Evolutionary conservation across 1,140 invertebrate species (phyloP).

Genomic region (Drosophila prosaltans): DNA sequence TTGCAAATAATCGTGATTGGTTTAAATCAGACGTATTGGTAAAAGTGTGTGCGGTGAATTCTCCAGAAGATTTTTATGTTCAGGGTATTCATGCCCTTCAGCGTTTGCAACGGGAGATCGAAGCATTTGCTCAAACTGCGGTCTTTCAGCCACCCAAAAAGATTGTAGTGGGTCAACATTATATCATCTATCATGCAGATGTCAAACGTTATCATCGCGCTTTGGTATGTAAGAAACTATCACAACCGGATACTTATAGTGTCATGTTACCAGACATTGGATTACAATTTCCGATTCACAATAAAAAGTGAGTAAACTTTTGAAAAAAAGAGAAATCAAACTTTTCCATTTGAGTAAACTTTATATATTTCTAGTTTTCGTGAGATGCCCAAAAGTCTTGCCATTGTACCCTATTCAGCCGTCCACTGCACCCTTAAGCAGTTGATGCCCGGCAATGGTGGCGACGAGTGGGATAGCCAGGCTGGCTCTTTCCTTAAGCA

Average conservation of each 20-base stretch:
- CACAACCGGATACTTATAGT: slow-evolving; percentile 24
- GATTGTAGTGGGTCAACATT: slow-evolving; percentile 49
- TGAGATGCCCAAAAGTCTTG: slow-evolving; percentile 34
- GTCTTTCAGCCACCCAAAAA: neutral
- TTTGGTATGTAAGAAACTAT: slow-evolving; percentile 42
- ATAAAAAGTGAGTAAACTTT: slow-evolving; percentile 32
- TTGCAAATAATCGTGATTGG: slow-evolving; percentile 20
- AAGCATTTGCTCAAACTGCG: neutral
- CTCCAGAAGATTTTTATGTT: slow-evolving; percentile 59
- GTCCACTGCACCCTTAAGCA: slow-evolving; percentile 61
- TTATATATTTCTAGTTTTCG: slow-evolving; percentile 41
- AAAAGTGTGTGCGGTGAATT: slow-evolving; percentile 31
- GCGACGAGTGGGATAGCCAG: slow-evolving; percentile 41
- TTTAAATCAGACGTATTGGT: slow-evolving; percentile 44
- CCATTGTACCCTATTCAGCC: slow-evolving; percentile 49
- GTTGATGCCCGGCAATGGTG: slow-evolving; percentile 41
- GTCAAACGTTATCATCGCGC: slow-evolving; percentile 41
- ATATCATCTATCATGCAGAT: slow-evolving; percentile 24
- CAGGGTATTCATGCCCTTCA: slow-evolving; percentile 22
- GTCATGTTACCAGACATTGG: slow-evolving; percentile 63
- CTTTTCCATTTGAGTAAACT: too few species aligned
- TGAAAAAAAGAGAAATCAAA: too few species aligned
- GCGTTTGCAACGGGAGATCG: slow-evolving; percentile 30
- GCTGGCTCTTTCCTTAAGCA: slow-evolving; percentile 53
- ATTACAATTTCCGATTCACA: neutral